phyloP scores from a whole-genome alignment of 2,888 invertebrate species.

The Drosophila dives region DNA sequence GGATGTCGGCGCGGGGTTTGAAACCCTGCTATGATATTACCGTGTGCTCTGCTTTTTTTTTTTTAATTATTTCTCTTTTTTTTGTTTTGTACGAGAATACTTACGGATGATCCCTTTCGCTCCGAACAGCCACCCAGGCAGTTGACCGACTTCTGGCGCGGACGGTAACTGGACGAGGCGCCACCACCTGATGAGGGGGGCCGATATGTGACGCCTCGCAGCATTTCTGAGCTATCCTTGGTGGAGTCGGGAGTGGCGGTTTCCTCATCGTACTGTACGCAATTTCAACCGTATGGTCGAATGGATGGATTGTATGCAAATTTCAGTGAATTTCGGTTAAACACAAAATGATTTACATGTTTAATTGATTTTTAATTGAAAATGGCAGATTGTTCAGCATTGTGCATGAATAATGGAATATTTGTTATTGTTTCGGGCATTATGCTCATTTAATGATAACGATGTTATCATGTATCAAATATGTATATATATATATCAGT shows the following conservation, averaged over 20 bases:
- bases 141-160: constrained; percentile 86
- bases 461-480: constrained; percentile 21
- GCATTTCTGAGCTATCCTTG: constrained; percentile 86
- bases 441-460: constrained; percentile 36
- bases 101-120: constrained; percentile 91
- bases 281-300: constrained; percentile 16
- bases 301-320: constrained; percentile 58
- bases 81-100: constrained; percentile 81
- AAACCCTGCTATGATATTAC: not conserved
- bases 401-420: constrained; percentile 30
- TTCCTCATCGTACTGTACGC: constrained; percentile 85
- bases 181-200: constrained; percentile 83
- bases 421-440: constrained; percentile 33
- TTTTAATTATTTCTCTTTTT: not conserved
- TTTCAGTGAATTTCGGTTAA: constrained; percentile 74
- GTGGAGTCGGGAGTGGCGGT: constrained; percentile 86
- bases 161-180: constrained; percentile 60
- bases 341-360: constrained; percentile 79
- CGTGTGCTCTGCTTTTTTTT: not conserved
- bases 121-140: constrained; percentile 91
- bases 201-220: constrained; percentile 88
- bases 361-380: constrained; percentile 78
- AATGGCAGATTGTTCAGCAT: constrained; percentile 55
- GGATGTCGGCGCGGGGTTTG: no score
- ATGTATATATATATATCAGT: not conserved